Conservation (phyloP, 2,888 invertebrate species). For the Cremastobaeus sp. region DNA sequence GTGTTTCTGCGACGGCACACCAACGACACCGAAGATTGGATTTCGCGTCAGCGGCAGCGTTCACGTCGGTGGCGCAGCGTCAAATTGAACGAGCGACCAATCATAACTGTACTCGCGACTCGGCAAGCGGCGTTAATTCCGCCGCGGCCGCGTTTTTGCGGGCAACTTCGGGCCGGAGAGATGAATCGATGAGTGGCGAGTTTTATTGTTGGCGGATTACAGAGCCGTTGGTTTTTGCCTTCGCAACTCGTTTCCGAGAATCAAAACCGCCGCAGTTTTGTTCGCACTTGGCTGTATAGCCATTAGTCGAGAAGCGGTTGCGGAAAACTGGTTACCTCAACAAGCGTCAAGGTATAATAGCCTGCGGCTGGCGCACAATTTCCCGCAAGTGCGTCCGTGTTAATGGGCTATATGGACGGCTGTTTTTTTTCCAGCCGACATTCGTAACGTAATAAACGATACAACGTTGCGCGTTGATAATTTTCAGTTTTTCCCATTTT, state of each 20-base stretch:
- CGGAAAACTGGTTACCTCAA: slow-evolving; percentile 52
- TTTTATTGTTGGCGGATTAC: slow-evolving; percentile 35
- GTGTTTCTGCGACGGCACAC: too few species aligned
- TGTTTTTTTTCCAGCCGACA: slow-evolving; percentile 19
- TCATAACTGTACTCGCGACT: too few species aligned
- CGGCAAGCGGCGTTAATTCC: too few species aligned
- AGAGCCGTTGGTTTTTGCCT: slow-evolving; percentile 34
- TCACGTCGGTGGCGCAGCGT: too few species aligned
- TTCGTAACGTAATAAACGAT: slow-evolving; percentile 23
- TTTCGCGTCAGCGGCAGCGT: too few species aligned
- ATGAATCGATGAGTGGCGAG: slow-evolving; percentile 34
- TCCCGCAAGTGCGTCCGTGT: slow-evolving; percentile 49
- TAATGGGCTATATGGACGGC: slow-evolving; percentile 40
- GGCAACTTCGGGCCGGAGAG: slow-evolving; percentile 15
- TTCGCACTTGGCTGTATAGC: slow-evolving; percentile 45
- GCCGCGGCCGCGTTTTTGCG: slow-evolving; percentile 1
- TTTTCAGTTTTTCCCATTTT: slow-evolving; percentile 22
- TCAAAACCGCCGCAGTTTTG: slow-evolving; percentile 45
- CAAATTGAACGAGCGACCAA: too few species aligned
- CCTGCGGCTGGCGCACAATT: slow-evolving; percentile 42
- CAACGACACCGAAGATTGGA: too few species aligned
- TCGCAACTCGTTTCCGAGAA: slow-evolving; percentile 34
- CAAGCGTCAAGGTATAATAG: slow-evolving; percentile 47
- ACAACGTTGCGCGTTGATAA: slow-evolving; percentile 10
- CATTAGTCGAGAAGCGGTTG: slow-evolving; percentile 48